Percentiles rank a stretch among this genome's conserved stretches.
Evolutionary conservation across 2,113 vertebrate genomes (phyloP).

Genomic region (Spea multiplicata): DNA sequence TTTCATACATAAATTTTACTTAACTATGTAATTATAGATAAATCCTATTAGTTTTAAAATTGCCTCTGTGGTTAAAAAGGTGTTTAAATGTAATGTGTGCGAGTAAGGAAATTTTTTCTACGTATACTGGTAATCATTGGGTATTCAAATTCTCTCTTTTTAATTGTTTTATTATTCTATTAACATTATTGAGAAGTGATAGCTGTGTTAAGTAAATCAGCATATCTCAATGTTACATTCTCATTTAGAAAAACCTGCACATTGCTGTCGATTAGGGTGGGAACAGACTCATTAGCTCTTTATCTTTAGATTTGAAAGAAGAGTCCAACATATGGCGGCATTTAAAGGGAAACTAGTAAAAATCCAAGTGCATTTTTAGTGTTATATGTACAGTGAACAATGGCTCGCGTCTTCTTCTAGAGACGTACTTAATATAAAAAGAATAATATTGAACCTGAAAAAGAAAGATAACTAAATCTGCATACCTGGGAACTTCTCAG

Average conservation of each 20-base stretch:
- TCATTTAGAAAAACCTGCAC: slow-evolving; percentile 29
- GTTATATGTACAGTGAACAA: too few relatives aligned
- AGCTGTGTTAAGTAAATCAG: slow-evolving; percentile 26
- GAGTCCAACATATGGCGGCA: too few relatives aligned
- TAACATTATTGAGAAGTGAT: slow-evolving; percentile 35
- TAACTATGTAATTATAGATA: slow-evolving; percentile 73
- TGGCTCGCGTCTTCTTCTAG: too few relatives aligned
- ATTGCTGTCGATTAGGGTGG: slow-evolving; percentile 19
- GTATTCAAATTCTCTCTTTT: slow-evolving; percentile 20
- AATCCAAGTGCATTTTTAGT: too few relatives aligned
- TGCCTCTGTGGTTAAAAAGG: slow-evolving; percentile 67
- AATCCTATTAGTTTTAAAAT: slow-evolving; percentile 65
- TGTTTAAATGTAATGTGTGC: slow-evolving; percentile 49
- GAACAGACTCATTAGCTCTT: not conserved
- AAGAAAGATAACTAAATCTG: too few relatives aligned
- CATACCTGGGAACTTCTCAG: too few relatives aligned
- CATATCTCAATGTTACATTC: slow-evolving; percentile 4
- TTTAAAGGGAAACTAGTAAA: too few relatives aligned
- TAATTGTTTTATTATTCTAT: slow-evolving; percentile 44
- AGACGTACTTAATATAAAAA: too few relatives aligned
- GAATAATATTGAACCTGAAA: too few relatives aligned
- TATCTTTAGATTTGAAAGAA: too few relatives aligned
- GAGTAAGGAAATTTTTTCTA: slow-evolving; percentile 37
- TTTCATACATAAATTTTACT: slow-evolving; percentile 76
- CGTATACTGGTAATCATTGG: slow-evolving; percentile 33